phyloP scores from a whole-genome alignment of 2,797 vertebrate genomes.

The Tapirus indicus region DNA sequence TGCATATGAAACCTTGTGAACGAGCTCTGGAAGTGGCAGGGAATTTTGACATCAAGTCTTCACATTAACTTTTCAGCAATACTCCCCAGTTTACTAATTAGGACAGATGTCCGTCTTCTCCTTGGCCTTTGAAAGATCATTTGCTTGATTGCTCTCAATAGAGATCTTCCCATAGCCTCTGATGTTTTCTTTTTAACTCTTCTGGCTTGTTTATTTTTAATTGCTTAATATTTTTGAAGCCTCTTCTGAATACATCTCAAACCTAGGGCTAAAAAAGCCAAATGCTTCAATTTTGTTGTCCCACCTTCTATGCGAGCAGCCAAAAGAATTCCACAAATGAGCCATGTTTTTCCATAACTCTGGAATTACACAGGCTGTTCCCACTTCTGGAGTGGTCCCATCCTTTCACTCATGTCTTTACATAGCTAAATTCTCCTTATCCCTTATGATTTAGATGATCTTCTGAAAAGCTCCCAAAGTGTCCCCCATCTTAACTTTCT shows the following conservation, averaged over 20 bases:
- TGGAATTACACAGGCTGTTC: neutral
- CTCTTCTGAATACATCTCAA: conserved; percentile 59
- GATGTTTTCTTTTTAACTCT: conserved; percentile 69
- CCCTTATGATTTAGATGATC: neutral
- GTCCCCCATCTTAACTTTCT: neutral
- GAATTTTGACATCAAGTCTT: conserved; percentile 48
- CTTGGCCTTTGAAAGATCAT: conserved; percentile 66
- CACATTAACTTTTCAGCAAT: conserved; percentile 57
- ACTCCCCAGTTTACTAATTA: conserved; percentile 64
- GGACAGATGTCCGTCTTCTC: conserved; percentile 30
- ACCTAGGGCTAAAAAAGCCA: conserved; percentile 33
- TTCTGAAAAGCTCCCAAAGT: neutral
- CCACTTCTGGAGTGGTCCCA: neutral
- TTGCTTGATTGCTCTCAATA: conserved; percentile 60
- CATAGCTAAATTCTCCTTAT: neutral
- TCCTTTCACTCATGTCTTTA: neutral
- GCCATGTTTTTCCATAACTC: neutral
- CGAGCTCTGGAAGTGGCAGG: neutral
- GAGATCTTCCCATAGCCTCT: conserved; percentile 37
- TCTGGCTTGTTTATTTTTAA: conserved; percentile 73
- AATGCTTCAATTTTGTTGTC: conserved; percentile 48
- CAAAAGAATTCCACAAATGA: neutral
- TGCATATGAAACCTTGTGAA: neutral
- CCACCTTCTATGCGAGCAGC: neutral
- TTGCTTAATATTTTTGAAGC: conserved; percentile 64